A percentile compares a stretch with the other conserved stretches of the same genome.
phyloP scores from a whole-genome alignment of 2,888 invertebrate genomes.

The Odontothrips loti region DNA sequence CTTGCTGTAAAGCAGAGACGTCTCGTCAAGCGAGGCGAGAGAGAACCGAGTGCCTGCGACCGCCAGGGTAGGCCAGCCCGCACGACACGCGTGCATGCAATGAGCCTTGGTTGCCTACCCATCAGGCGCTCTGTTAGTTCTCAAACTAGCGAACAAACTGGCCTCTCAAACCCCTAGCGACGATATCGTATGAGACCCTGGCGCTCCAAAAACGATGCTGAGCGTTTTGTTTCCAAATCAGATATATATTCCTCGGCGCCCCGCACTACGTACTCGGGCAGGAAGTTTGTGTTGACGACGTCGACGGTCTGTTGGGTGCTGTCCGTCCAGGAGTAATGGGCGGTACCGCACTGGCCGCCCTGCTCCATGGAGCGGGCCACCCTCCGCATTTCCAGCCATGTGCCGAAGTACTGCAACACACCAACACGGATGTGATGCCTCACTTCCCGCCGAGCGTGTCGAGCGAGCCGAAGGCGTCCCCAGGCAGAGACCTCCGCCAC shows the following conservation, averaged over 20 bases:
- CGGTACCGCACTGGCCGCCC: constrained; percentile 41
- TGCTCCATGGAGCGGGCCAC: constrained; percentile 41
- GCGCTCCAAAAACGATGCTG: no score
- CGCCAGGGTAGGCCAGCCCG: background rate
- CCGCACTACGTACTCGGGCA: background rate
- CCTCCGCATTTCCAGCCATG: constrained; percentile 41
- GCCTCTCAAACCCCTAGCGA: no score
- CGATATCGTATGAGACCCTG: no score
- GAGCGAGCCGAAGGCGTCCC: no score
- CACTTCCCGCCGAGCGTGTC: no score
- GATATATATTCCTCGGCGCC: no score
- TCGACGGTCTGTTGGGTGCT: constrained; percentile 36
- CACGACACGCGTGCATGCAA: no score
- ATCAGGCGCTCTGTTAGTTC: no score
- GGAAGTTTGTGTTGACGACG: constrained; percentile 36
- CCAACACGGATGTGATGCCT: no score
- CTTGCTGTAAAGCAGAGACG: background rate
- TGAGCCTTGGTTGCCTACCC: no score
- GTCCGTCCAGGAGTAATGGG: constrained; percentile 38
- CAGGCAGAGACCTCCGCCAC: background rate
- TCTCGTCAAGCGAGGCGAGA: background rate
- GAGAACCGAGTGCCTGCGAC: background rate
- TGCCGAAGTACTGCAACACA: constrained; percentile 41
- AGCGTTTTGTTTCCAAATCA: no score
- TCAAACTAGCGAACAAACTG: no score